Evolutionary conservation across 1,140 invertebrate species (phyloP).

Genomic region (Drosophila mayri): DNA sequence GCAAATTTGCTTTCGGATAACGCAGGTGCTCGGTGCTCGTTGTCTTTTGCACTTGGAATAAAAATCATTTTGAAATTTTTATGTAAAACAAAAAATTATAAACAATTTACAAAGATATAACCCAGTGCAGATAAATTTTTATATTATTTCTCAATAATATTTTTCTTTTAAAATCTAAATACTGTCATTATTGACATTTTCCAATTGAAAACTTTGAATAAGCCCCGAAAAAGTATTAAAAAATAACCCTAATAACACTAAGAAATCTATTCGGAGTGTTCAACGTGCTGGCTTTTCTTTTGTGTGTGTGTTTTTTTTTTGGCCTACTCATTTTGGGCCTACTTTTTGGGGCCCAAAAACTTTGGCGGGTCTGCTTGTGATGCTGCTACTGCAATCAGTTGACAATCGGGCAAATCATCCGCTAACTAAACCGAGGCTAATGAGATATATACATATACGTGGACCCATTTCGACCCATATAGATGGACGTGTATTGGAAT

Average conservation of each 20-base stretch:
- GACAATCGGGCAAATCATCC: slow-evolving; percentile 76
- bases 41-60: slow-evolving; percentile 10
- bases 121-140: background rate
- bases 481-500: slow-evolving; percentile 25
- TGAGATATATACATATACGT: slow-evolving; percentile 34
- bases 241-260: background rate
- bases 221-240: background rate
- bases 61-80: background rate
- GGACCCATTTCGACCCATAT: slow-evolving; percentile 27
- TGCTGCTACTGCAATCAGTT: slow-evolving; percentile 54
- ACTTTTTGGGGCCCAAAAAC: slow-evolving; percentile 13
- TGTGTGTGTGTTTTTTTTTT: slow-evolving; percentile 10
- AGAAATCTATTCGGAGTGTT: background rate
- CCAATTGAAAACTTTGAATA: background rate
- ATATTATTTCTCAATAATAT: background rate
- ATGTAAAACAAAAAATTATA: too few species aligned
- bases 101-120: background rate
- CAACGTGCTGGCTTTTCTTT: background rate
- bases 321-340: slow-evolving; percentile 26
- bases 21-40: slow-evolving; percentile 5
- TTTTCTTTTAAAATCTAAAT: background rate
- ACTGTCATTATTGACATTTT: background rate
- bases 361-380: slow-evolving; percentile 17
- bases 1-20: slow-evolving; percentile 44
- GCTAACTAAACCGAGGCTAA: slow-evolving; percentile 54